phyloP scores from a whole-genome alignment of 2,797 vertebrate genomes.

The Manis javanica region DNA sequence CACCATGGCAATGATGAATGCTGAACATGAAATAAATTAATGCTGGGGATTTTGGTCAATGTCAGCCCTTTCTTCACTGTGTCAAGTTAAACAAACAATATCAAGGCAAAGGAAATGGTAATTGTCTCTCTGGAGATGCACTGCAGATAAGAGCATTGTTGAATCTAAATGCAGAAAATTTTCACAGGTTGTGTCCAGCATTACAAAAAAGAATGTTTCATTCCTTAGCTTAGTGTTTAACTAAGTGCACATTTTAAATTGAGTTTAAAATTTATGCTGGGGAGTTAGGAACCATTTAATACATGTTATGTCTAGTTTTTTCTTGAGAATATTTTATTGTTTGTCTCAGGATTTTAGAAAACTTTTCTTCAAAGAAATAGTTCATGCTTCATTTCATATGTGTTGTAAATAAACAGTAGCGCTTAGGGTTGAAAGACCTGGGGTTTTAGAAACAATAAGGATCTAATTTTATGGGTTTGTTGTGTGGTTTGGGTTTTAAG shows the following conservation, averaged over 20 bases:
- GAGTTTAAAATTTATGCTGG: constrained; percentile 64
- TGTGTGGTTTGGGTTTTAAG: constrained; percentile 56
- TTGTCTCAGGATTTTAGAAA: constrained; percentile 56
- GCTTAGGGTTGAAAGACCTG: constrained; percentile 34
- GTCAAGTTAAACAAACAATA: constrained; percentile 99
- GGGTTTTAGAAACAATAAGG: constrained; percentile 55
- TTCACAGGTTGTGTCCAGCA: constrained; percentile 87
- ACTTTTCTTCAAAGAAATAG: constrained; percentile 61
- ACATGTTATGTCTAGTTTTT: background rate
- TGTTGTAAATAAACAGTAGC: constrained; percentile 61
- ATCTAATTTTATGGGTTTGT: constrained; percentile 56
- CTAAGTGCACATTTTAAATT: constrained; percentile 59
- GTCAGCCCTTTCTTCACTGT: constrained; percentile 98
- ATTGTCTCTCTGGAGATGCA: constrained; percentile 96
- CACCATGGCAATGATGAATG: constrained; percentile 98
- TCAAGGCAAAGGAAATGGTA: constrained; percentile 95
- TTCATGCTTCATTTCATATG: constrained; percentile 42
- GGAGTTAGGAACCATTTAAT: constrained; percentile 29
- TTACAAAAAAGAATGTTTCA: constrained; percentile 84
- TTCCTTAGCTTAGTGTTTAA: constrained; percentile 68
- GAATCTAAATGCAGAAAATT: constrained; percentile 90
- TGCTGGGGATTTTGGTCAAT: constrained; percentile 97
- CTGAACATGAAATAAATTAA: constrained; percentile 98
- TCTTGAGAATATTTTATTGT: constrained; percentile 49
- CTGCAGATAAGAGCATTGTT: constrained; percentile 89